Base-by-base conservation (phyloP, 2,797 vertebrate genomes). In the Onychomys arenicola region DNA sequence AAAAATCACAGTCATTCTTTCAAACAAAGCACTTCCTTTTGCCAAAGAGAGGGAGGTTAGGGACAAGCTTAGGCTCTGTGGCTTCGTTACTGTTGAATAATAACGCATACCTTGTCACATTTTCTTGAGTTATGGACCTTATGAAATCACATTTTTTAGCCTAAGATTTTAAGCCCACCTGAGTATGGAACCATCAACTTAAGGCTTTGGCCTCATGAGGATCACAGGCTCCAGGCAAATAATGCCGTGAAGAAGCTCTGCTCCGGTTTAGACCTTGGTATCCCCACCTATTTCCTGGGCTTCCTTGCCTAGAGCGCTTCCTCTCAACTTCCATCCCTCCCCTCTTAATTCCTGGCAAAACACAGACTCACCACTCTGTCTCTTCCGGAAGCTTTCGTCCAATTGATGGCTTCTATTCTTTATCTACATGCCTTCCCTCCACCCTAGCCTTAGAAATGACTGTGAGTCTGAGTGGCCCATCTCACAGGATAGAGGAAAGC, bases 1-100 rank as follows among this genome's bases (percentile, higher is more conserved):
- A 89, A 65, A 93, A 96, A 46, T 75, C 34, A 94, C 19, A 76
- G 21, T 73, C 27, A 17, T 52, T 95, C 82, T 95, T 93, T 87
- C 80, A 92, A 85, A 80, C 69, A 83, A 93, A 96, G 32, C 6
- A 19, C 25, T 94, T 91, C 59, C 34, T 87, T 90, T 91, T 67
- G 7, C 23, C 59, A 55, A 63, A 85, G 93, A 37, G 11, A 76
- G 2, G 46, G 19, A 95, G 37, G 10, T 91, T 43, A 86, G 21
- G 12, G 73, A 71, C 59, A 78, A 25, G 63, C 12, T 78, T 46
- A 3, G 3, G 23, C 46, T 61, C 43, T 4, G 17, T 81, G 63
- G 46, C 32, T 63, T 75, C 43, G 2, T 71, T 57, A 32, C 21
- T 37, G 75, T 32, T 32, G 43, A 23, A 78, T 52, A 69, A 57